Evolutionary conservation across 2,113 vertebrate genomes (phyloP).

Genomic region (Marmota flaviventris): DNA sequence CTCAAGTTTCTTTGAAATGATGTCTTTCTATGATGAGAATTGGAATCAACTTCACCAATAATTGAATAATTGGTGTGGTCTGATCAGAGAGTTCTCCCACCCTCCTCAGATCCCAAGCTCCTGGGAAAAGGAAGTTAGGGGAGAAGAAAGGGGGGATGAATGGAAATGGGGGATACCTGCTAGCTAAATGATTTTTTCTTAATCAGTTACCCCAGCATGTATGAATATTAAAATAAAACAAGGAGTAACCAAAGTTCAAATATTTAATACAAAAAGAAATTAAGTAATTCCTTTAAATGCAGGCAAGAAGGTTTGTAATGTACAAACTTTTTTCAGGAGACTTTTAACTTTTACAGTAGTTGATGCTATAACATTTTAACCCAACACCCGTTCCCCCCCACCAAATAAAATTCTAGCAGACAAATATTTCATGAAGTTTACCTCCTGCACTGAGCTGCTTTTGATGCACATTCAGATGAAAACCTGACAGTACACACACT

Average conservation of each 20-base stretch:
- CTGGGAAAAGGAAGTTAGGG: constrained; percentile 2
- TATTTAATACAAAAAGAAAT: background rate
- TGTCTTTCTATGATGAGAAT: background rate
- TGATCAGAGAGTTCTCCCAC: background rate
- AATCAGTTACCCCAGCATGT: constrained; percentile 40
- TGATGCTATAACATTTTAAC: background rate
- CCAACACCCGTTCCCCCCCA: background rate
- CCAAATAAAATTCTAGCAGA: background rate
- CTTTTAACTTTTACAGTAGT: constrained; percentile 22
- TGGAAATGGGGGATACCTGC: background rate
- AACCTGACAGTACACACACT: constrained; percentile 77
- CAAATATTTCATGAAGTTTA: constrained; percentile 69
- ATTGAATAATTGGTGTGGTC: background rate
- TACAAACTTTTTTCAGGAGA: background rate
- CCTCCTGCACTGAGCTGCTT: constrained; percentile 49
- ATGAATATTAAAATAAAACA: background rate
- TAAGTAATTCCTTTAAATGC: constrained; percentile 27
- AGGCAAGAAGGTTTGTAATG: background rate
- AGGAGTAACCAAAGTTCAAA: constrained; percentile 34
- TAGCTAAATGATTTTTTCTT: constrained; percentile 38
- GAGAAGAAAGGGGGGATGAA: fast-evolving
- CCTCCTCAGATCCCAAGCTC: background rate
- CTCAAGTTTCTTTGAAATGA: constrained; percentile 10
- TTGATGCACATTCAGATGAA: constrained; percentile 70
- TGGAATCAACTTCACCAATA: constrained; percentile 24